Conservation (phyloP, 1,140 invertebrate genomes). For the Maniola jurtina region DNA sequence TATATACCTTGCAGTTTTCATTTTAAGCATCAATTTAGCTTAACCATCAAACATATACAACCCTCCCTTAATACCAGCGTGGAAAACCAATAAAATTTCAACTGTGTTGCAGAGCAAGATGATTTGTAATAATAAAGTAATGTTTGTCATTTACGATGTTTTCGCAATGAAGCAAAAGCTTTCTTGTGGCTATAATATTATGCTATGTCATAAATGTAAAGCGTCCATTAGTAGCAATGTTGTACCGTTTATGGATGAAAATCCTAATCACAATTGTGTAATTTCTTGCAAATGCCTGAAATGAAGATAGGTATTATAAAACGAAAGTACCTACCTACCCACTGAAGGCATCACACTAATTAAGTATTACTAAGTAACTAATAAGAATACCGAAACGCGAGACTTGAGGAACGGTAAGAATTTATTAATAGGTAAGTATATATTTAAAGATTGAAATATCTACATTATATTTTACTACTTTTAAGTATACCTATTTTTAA, state of each 20-base stretch:
- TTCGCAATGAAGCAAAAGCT: not conserved
- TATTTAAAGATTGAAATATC: too few species aligned
- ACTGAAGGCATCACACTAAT: too few species aligned
- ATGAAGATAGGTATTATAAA: too few species aligned
- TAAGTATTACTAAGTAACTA: too few species aligned
- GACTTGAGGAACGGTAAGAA: too few species aligned
- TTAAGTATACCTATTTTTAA: too few species aligned
- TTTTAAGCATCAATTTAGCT: not conserved
- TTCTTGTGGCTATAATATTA: constrained; percentile 41
- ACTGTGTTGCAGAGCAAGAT: constrained; percentile 14
- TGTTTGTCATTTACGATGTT: constrained; percentile 12
- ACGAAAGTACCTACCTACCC: too few species aligned
- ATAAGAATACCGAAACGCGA: too few species aligned
- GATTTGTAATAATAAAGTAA: constrained; percentile 18
- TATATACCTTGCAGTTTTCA: constrained; percentile 29
- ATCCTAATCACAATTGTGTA: not conserved
- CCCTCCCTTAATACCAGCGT: constrained; percentile 25
- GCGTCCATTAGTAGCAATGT: constrained; percentile 21
- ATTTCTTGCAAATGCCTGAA: too few species aligned
- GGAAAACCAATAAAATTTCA: constrained; percentile 13
- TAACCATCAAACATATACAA: constrained; percentile 41
- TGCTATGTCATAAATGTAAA: constrained; percentile 47
- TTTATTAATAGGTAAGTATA: too few species aligned
- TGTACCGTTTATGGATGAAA: constrained; percentile 6
- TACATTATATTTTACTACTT: too few species aligned